A percentile compares a stretch with the other conserved stretches of the same genome.
Conservation (phyloP, 1,140 invertebrate genomes). For the Musca domestica region DNA sequence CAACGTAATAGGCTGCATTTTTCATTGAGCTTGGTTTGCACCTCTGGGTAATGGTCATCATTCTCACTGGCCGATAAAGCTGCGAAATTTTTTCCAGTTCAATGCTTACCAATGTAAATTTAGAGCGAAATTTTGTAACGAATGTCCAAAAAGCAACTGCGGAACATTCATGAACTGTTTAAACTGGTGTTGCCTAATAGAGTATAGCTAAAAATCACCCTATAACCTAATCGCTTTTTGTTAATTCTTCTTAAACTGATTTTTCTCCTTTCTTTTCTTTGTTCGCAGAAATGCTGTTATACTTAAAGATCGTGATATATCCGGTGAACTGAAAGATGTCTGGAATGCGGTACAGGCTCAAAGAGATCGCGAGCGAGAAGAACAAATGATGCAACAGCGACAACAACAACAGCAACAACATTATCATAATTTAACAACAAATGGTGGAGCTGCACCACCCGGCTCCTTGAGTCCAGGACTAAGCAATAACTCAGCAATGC, state of each 20-base stretch:
- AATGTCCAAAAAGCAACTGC: no score
- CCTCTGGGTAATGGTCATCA: no score
- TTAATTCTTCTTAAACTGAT: background rate
- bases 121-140: no score
- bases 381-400: constrained; percentile 53
- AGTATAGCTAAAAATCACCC: no score
- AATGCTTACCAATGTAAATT: no score
- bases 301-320: constrained; percentile 67
- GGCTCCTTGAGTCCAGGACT: background rate
- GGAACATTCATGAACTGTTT: no score
- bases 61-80: no score
- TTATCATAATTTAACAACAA: constrained; percentile 44
- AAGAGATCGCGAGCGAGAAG: constrained; percentile 59
- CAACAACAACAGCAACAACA: constrained; percentile 39
- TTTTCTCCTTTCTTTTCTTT: background rate
- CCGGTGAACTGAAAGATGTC: constrained; percentile 70
- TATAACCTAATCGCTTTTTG: no score
- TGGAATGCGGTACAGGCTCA: constrained; percentile 69
- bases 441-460: background rate
- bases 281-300: constrained; percentile 59
- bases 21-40: no score
- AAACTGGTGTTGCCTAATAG: no score
- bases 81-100: no score
- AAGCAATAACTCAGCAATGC: constrained; percentile 28
- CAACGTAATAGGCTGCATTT: no score